Evolutionary conservation across 2,888 invertebrate species (phyloP).

Genomic region (Agrilus mali): DNA sequence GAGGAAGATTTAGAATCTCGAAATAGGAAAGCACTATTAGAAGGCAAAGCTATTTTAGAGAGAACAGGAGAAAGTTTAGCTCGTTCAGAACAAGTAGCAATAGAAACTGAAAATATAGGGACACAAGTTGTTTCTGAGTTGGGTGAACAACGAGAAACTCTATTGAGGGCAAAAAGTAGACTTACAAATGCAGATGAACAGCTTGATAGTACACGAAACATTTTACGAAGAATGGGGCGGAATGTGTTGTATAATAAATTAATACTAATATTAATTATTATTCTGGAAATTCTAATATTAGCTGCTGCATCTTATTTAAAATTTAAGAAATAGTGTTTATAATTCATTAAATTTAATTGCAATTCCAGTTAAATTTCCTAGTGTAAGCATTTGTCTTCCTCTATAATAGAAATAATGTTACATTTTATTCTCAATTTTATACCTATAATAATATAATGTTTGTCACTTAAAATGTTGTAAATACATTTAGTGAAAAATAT

Average conservation of each 20-base stretch:
- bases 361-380: not conserved
- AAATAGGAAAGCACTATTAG: constrained; percentile 43
- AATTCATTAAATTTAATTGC: not conserved
- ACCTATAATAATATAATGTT: too few relatives aligned
- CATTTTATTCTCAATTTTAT: too few relatives aligned
- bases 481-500: too few relatives aligned
- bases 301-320: constrained; percentile 48
- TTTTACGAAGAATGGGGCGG: constrained; percentile 53
- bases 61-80: constrained; percentile 50
- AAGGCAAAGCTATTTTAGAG: constrained; percentile 42
- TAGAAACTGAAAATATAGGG: constrained; percentile 71
- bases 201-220: constrained; percentile 47
- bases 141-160: constrained; percentile 60
- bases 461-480: too few relatives aligned
- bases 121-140: constrained; percentile 65
- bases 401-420: not conserved
- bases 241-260: constrained; percentile 65
- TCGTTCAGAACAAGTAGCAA: constrained; percentile 59
- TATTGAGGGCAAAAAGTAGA: constrained; percentile 51
- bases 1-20: constrained; percentile 38
- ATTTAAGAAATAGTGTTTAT: constrained; percentile 29
- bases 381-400: not conserved
- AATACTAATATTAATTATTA: constrained; percentile 57
- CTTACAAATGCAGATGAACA: constrained; percentile 60
- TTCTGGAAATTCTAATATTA: constrained; percentile 56